Base-by-base conservation (phyloP, 2,888 invertebrate species). In the Dasysyrphus albostriatus region DNA sequence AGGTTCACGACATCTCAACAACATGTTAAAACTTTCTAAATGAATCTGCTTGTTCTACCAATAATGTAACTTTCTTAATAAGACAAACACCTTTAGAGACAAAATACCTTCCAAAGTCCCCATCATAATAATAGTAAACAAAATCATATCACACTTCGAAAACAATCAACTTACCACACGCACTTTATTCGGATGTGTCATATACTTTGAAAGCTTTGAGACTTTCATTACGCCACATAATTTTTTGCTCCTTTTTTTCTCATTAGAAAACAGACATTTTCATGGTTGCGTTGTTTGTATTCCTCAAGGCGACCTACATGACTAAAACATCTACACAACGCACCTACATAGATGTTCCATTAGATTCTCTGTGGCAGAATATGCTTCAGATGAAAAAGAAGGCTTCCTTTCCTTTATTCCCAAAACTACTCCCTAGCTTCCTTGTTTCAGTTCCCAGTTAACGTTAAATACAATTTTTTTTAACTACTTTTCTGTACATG, bases 261-360 rank as follows among this genome's bases (percentile, higher is more conserved):
- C 80, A 80, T 84, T 80, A 80, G 42, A 47, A 77, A 72, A 84
- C 44, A 37, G 9, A 65, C 29, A 44, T 65, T 32, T 72, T 67
- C 37, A 47, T 56, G 59, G 42, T 42, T 61, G 10, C n/a, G 44
- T n/a, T 32, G 42, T 10, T 76, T 72, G 69, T 69, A 77, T 73
- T 67, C 76, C 84, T 61, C n/a, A 61, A 80, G 84, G 84, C 80
- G 24, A 76, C 54, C 80, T 69, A 51, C 72, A 84, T 63, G 65
- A 69, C 1, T 63, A 74, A 69, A 56, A 70, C 74, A 70, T 70
- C 74, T 56, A 24, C 24, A 51, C 51, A 29, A 51, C 51, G 44
- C 16, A 34, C 51, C 54, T 76, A 80, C 80, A 84, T 59, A 76
- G 75, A 76, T 79, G 83, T 80, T 84, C 83, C 83, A 84, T 84